Evolutionary conservation across 2,113 vertebrate species (phyloP).

Genomic region (Ammodytes marinus): DNA sequence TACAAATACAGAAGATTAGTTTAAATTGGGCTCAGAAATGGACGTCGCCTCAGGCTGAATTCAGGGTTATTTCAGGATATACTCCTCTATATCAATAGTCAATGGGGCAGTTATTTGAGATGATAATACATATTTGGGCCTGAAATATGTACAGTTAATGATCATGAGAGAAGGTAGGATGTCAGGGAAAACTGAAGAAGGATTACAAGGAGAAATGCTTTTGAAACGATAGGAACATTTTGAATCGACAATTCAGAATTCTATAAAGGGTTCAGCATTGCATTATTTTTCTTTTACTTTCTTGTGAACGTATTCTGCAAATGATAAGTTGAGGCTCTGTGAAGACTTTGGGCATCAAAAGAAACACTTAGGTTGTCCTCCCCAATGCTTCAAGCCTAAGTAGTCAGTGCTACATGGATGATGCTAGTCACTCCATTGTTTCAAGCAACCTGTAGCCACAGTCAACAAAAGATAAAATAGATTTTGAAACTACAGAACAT

Average conservation of each 20-base stretch:
- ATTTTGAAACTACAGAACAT: no score
- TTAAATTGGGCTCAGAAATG: background rate
- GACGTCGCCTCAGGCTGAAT: background rate
- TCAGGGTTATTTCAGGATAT: background rate
- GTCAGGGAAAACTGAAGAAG: background rate
- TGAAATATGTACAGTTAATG: background rate
- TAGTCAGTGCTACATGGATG: background rate
- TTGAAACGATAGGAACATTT: background rate
- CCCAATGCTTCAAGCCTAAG: background rate
- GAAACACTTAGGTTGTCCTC: background rate
- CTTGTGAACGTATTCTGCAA: background rate
- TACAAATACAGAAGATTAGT: background rate
- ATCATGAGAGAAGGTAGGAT: background rate
- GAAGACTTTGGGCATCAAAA: background rate
- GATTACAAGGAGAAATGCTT: background rate
- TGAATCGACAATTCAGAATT: background rate
- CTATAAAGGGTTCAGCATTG: no score
- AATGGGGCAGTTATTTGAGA: background rate
- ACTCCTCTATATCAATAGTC: background rate
- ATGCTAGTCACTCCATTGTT: background rate
- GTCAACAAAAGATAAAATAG: conserved; percentile 13
- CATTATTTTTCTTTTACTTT: no score
- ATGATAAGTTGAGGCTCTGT: no score
- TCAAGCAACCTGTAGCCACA: background rate
- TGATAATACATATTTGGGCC: background rate